A percentile compares a stretch with the other conserved stretches of the same genome.
Conservation (phyloP, 2,113 vertebrate species). For the Odocoileus hemionus region DNA sequence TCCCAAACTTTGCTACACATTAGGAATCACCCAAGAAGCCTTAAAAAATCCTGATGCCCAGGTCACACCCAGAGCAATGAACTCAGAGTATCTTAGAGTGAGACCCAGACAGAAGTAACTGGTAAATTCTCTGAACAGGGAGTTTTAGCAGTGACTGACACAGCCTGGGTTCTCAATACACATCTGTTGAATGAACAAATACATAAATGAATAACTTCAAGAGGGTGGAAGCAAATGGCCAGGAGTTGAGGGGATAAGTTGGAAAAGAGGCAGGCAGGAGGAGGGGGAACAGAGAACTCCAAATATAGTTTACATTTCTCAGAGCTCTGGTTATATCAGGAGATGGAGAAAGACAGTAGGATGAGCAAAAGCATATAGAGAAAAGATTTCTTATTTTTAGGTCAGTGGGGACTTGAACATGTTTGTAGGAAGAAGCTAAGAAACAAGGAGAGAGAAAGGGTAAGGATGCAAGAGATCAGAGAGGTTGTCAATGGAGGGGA, state of each 20-base stretch:
- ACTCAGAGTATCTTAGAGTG: background rate
- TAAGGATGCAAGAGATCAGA: background rate
- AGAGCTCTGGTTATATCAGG: background rate
- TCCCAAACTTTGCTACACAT: background rate
- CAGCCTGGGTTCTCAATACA: background rate
- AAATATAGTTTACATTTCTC: background rate
- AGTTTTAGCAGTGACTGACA: background rate
- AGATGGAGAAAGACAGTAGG: background rate
- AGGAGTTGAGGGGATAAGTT: background rate
- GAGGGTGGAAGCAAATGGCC: background rate
- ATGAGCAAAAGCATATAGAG: background rate
- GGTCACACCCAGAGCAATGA: background rate
- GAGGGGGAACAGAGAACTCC: background rate
- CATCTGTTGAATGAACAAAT: background rate
- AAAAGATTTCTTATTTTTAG: background rate
- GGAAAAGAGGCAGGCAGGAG: background rate
- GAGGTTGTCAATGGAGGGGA: background rate
- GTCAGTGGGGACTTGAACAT: background rate
- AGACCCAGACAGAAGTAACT: background rate
- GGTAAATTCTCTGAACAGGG: background rate
- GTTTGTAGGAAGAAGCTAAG: background rate
- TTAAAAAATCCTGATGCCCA: background rate
- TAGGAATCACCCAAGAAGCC: background rate
- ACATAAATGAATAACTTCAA: background rate
- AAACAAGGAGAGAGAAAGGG: background rate